Evolutionary conservation across 2,888 invertebrate genomes (phyloP), one percentile per base, ranked within the genome.

Genomic region (Aquatica leii): DNA sequence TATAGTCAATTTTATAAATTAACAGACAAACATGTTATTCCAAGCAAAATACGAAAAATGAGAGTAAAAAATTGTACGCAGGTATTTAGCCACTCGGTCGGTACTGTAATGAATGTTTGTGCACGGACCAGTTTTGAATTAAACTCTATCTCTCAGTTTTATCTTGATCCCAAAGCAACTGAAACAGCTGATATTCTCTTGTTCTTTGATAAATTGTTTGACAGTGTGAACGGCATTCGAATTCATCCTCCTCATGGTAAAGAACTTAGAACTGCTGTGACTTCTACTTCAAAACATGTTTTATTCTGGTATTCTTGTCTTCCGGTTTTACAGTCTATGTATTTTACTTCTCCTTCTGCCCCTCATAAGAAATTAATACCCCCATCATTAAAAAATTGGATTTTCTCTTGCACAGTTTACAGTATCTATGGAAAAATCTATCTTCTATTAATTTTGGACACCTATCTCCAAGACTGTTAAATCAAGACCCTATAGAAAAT

Each of bases 141-240:
- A 46, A 46, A 21, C 40, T 11, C 15, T 21, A 8, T 2, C 0
- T 11, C 12, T 54, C 21, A 43, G 52, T 41, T 34, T 17, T 14
- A 24, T 2, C 34, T 62, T 34, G n/a, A 17, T 3, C 17, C 8
- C 41, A 54, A 37, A 40, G 65, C 68, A 24, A 15, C 1, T 20
- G 63, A 69, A 20, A 69, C 65, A 31, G 71, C 58, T 2, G 65
- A 69, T 24, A 63, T 68, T 12, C 59, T 71, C 14, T 55, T 69
- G 40, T 67, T 69, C 37, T 21, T 65, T 8, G 69, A 71, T 41
- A 51, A 62, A 53, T 31, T 69, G 12, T 69, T 71, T 54, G 67
- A 46, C 9, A 46, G 46, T 46, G 12, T 17, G 17, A 46, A 46
- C 17, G 46, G 17, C 2, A 12, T 2, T 46, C 12, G 9, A 5